These are phyloP conservation scores for Mormyrops boulengeri DNA, from an alignment of 2,797 vertebrate species.

Conservation along the genomic window DNA sequence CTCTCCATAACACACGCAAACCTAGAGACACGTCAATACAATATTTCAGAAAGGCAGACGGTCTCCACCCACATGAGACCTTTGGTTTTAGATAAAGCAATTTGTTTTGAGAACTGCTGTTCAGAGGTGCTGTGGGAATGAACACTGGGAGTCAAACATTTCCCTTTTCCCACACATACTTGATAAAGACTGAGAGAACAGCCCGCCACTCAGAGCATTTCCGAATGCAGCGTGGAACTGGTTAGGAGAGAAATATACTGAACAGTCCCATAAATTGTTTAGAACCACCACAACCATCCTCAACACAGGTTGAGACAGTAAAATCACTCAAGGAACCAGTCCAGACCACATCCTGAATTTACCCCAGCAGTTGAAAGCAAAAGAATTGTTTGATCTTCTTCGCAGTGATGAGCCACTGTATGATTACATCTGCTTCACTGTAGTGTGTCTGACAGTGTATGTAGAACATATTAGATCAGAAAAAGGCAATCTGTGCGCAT, in stretches of 20 bases:
- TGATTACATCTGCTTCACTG: background rate
- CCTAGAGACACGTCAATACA: slow-evolving; percentile 5
- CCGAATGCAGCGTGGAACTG: background rate
- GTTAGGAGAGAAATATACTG: background rate
- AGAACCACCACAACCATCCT: background rate
- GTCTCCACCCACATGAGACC: background rate
- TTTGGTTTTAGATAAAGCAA: background rate
- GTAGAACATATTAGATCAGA: background rate
- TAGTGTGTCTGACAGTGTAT: background rate
- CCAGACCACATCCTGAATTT: background rate
- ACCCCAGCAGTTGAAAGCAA: background rate
- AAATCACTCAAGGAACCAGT: background rate
- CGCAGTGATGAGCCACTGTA: background rate
- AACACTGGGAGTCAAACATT: background rate
- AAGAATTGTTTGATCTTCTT: background rate
- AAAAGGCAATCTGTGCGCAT: background rate
- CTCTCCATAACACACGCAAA: slow-evolving; percentile 27
- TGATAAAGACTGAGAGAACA: background rate
- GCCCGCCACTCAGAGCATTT: background rate
- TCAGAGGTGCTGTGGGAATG: background rate
- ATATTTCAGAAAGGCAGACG: background rate
- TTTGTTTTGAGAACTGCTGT: background rate
- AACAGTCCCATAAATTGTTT: background rate
- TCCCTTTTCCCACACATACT: background rate
- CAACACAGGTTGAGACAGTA: background rate